Conservation (phyloP, 2,113 vertebrate species). For the Carassius gibelio region DNA sequence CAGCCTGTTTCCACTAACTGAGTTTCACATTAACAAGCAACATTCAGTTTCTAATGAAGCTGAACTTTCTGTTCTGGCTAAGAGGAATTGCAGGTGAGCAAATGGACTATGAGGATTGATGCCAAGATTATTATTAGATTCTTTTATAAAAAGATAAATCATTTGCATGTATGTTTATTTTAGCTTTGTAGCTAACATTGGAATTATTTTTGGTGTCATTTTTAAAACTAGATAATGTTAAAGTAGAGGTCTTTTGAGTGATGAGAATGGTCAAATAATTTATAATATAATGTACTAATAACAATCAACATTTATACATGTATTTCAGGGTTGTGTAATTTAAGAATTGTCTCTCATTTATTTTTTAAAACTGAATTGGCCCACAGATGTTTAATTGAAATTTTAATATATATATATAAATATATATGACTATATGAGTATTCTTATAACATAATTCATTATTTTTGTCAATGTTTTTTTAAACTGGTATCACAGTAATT, state of each 20-base stretch:
- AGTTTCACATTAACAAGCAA: conserved; percentile 72
- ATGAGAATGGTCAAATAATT: not conserved
- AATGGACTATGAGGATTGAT: not conserved
- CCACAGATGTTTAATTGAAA: not conserved
- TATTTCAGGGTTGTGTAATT: not conserved
- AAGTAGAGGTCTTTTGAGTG: not conserved
- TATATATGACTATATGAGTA: too few relatives aligned
- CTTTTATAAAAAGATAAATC: not conserved
- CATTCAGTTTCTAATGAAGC: conserved; percentile 69
- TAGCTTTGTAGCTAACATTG: not conserved
- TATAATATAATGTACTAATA: not conserved
- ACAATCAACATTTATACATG: not conserved
- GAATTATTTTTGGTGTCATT: not conserved
- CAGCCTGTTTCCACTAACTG: conserved; percentile 68
- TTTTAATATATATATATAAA: too few relatives aligned
- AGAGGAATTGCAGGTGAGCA: conserved; percentile 52
- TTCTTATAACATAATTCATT: not conserved
- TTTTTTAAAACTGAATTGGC: not conserved
- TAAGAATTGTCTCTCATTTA: not conserved
- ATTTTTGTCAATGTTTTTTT: not conserved
- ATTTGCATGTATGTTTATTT: not conserved
- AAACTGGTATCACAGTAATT: not conserved
- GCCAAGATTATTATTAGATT: not conserved
- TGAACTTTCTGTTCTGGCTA: conserved; percentile 74
- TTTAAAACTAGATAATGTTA: not conserved